Evolutionary conservation across 2,888 invertebrate genomes (phyloP).

Genomic region (Amphipyra berbera): DNA sequence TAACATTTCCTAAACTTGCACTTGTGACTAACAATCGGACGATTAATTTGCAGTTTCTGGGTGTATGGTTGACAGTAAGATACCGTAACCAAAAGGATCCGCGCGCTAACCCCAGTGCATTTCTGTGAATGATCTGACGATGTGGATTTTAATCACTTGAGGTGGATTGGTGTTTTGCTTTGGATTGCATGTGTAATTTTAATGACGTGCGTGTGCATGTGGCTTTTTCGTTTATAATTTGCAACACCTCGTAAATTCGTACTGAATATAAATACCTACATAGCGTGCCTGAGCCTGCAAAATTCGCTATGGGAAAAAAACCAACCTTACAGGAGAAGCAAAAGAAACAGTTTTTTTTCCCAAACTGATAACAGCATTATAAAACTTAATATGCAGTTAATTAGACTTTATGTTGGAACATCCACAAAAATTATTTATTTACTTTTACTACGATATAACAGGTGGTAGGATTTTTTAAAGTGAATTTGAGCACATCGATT

Average conservation of each 20-base stretch:
- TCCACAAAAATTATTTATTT: no score
- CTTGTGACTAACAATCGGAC: slow-evolving; percentile 81
- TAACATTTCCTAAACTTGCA: slow-evolving; percentile 49
- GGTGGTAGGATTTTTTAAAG: no score
- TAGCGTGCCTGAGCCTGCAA: no score
- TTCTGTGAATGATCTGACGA: slow-evolving; percentile 94
- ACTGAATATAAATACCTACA: not conserved
- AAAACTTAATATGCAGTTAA: no score
- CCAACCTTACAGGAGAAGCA: no score
- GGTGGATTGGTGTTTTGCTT: slow-evolving; percentile 84
- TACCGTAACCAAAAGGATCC: slow-evolving; percentile 99
- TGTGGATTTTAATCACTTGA: slow-evolving; percentile 78
- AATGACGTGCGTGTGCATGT: slow-evolving; percentile 55
- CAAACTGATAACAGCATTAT: no score
- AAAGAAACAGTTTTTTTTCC: no score
- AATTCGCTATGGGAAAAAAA: no score
- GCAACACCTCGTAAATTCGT: not conserved
- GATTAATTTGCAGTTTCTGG: slow-evolving; percentile 95
- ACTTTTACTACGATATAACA: no score
- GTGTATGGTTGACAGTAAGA: slow-evolving; percentile 98
- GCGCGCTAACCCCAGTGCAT: slow-evolving; percentile 98
- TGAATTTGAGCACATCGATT: no score
- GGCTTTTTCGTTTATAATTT: slow-evolving; percentile 45
- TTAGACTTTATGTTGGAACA: no score
- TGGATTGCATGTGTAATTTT: slow-evolving; percentile 57